These are phyloP conservation scores for Aspidiotus destructor DNA, from an alignment of 2,888 invertebrate genomes.

Conservation along the genomic window DNA sequence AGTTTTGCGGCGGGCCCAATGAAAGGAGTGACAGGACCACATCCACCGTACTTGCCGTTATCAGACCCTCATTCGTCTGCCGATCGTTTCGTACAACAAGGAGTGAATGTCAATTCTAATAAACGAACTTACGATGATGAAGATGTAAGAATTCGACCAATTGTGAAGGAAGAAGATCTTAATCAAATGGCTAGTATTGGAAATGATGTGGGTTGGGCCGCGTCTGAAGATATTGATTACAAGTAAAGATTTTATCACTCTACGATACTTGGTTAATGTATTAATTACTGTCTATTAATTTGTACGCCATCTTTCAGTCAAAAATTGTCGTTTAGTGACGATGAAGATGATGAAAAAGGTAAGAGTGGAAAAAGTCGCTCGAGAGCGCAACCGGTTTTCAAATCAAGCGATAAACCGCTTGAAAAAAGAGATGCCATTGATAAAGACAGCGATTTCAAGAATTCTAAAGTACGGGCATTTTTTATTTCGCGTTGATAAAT, in stretches of 20 bases:
- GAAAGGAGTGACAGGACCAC: constrained; percentile 34
- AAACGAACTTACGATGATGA: constrained; percentile 27
- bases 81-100: constrained; percentile 38
- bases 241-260: constrained; percentile 48
- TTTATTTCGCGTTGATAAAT: background rate
- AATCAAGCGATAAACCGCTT: constrained; percentile 33
- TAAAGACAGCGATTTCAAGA: constrained; percentile 25
- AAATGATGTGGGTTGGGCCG: constrained; percentile 83
- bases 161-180: constrained; percentile 86
- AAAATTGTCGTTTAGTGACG: constrained; percentile 88
- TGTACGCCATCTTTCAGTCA: constrained; percentile 49
- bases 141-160: constrained; percentile 51
- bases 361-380: constrained; percentile 35
- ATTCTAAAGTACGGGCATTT: constrained; percentile 13
- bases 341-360: constrained; percentile 50
- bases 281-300: background rate
- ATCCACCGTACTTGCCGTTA: constrained; percentile 43
- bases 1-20: constrained; percentile 42
- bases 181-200: constrained; percentile 85
- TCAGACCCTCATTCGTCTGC: constrained; percentile 31
- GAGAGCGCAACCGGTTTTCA: constrained; percentile 5
- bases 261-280: background rate
- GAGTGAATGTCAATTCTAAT: constrained; percentile 9
- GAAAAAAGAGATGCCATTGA: constrained; percentile 25
- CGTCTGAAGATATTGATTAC: constrained; percentile 87